phyloP scores from a whole-genome alignment of 2,888 invertebrate species.

The Apomyelois bistriatella region DNA sequence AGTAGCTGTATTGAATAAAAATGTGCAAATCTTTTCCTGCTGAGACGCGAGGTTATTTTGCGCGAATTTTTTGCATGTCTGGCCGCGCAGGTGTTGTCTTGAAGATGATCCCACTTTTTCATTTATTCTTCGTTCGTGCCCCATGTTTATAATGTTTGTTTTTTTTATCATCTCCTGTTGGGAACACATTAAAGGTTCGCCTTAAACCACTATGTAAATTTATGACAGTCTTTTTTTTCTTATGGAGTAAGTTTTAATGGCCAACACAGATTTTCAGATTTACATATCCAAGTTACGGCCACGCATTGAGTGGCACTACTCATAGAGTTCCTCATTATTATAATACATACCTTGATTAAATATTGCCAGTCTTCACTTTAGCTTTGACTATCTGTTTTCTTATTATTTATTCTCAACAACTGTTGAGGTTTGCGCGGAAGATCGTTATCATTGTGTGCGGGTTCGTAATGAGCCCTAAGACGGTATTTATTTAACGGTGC shows the following conservation, averaged over 20 bases:
- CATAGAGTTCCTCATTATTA: too few species aligned
- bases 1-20: conserved; percentile 28
- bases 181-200: conserved; percentile 17
- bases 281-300: too few species aligned
- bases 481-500: conserved; percentile 40
- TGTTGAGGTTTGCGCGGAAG: conserved; percentile 20
- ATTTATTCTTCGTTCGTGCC: conserved; percentile 48
- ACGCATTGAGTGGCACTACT: too few species aligned
- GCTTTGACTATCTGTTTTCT: neutral
- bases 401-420: neutral
- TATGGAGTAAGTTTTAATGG: too few species aligned
- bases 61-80: conserved; percentile 65
- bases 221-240: neutral
- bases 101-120: conserved; percentile 41
- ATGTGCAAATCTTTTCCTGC: conserved; percentile 44
- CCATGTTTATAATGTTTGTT: conserved; percentile 41
- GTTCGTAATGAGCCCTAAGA: conserved; percentile 36
- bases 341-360: neutral
- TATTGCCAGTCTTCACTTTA: neutral
- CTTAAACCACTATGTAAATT: neutral
- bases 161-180: conserved; percentile 26
- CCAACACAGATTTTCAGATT: too few species aligned
- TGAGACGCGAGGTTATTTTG: conserved; percentile 42
- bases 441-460: conserved; percentile 39
- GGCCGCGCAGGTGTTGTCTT: conserved; percentile 60